These are phyloP conservation scores for Monopterus albus DNA, from an alignment of 2,113 vertebrate species.

Conservation along the genomic window DNA sequence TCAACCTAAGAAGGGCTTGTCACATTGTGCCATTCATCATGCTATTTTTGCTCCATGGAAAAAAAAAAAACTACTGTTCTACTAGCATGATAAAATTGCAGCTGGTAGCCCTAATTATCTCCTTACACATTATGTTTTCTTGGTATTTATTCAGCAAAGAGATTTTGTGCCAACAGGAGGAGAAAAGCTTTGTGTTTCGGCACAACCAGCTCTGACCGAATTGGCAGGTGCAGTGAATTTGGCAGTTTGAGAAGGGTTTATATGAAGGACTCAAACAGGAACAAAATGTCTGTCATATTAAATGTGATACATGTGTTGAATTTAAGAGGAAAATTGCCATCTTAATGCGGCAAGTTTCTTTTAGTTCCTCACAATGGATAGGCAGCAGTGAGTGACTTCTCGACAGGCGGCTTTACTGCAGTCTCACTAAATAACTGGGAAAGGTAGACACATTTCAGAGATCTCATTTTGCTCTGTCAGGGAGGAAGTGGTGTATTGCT, in stretches of 20 bases:
- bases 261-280: background rate
- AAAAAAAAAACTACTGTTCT: conserved; percentile 22
- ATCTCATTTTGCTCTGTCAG: conserved; percentile 56
- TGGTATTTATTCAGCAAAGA: conserved; percentile 41
- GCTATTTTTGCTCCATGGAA: conserved; percentile 33
- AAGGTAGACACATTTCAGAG: conserved; percentile 44
- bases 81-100: conserved; percentile 24
- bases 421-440: conserved; percentile 49
- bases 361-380: conserved; percentile 6
- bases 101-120: conserved; percentile 37
- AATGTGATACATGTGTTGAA: conserved; percentile 10
- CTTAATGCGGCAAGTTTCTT: conserved; percentile 13
- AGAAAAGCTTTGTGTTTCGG: background rate
- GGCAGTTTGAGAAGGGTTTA: background rate
- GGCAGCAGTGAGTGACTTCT: conserved; percentile 38
- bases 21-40: conserved; percentile 67
- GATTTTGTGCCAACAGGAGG: conserved; percentile 2
- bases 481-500: conserved; percentile 32
- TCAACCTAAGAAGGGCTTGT: conserved; percentile 75
- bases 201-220: background rate
- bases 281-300: conserved; percentile 38
- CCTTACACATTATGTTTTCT: conserved; percentile 7
- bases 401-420: conserved; percentile 45
- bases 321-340: conserved; percentile 28
- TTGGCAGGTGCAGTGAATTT: conserved; percentile 2